Evolutionary conservation across 2,797 vertebrate genomes (phyloP), one percentile per base, ranked within the genome.

Genomic region (Acanthopagrus latus): DNA sequence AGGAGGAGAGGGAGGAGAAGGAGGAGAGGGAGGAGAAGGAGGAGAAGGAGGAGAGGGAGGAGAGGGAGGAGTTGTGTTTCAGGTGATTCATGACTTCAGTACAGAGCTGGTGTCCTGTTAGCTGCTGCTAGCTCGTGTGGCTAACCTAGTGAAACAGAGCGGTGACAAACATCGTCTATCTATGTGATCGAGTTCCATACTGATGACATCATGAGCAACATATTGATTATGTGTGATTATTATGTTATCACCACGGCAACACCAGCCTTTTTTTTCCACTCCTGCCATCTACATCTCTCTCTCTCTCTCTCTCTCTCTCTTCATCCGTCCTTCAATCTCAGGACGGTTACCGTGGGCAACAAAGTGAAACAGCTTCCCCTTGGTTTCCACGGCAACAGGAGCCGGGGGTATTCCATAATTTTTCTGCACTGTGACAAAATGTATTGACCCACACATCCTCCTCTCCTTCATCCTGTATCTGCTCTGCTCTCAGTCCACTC

Each of bases 351-450:
- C 51, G 74, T 81, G 77, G 78, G 80, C 87, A 85, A 86, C 87
- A 83, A 81, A 86, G 86, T 55, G 71, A 89, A 81, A 87, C 76
- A 71, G 86, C 84, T 87, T 89, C 78, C 81, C 69, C 71, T 64
- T 12, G 66, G 88, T 90, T 87, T 72, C 89, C 76, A 38, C 21
- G 81, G 83, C 68, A 89, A 91, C 88, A 46, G 55, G 69, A 84
- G 76, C 17, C 4, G 41, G 71, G 5, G 70, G 68, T 69, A 85
- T 78, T 76, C 17, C 64, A 66, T 76, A 69, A 80, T 89, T 63
- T 82, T 85, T 84, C n/a, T 33, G 57, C 72, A 84, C 50, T 1
- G 60, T 83, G 76, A 85, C 82, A 81, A 85, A 69, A 82, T 52
- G 47, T 43, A 55, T 71, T 78, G 85, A 88, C 82, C 85, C 80